A percentile compares a stretch with the other conserved stretches of the same genome.
phyloP scores from a whole-genome alignment of 2,113 vertebrate genomes.

The Dipodomys spectabilis region DNA sequence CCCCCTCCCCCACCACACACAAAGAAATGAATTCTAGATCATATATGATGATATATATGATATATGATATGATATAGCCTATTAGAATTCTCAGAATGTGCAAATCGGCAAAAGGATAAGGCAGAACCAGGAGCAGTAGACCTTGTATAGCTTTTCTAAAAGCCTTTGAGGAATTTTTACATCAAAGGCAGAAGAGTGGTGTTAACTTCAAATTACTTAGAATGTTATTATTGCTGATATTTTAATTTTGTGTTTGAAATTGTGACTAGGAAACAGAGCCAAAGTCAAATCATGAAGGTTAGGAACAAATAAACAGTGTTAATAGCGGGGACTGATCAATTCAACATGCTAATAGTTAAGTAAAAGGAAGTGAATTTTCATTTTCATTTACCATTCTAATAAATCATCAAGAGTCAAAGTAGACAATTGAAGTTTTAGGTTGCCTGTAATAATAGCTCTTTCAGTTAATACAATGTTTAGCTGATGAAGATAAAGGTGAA shows the following conservation, averaged over 20 bases:
- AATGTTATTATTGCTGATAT: slow-evolving; percentile 9
- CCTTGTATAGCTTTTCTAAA: slow-evolving; percentile 21
- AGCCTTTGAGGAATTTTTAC: background rate
- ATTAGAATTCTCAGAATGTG: slow-evolving; percentile 1
- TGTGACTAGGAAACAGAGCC: slow-evolving; percentile 18
- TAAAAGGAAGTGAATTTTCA: background rate
- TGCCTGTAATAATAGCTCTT: slow-evolving; percentile 2
- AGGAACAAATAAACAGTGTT: background rate
- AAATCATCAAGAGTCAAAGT: slow-evolving; percentile 12
- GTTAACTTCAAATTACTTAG: background rate
- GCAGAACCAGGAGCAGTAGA: background rate
- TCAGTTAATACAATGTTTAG: slow-evolving; percentile 23
- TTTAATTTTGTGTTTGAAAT: slow-evolving; percentile 32
- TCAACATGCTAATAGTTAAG: slow-evolving; percentile 12
- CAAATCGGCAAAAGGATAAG: background rate
- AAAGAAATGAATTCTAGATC: background rate
- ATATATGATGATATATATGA: background rate
- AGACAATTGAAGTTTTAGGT: slow-evolving; percentile 1
- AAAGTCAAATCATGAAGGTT: slow-evolving; percentile 42
- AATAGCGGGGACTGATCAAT: background rate
- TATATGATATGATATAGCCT: background rate
- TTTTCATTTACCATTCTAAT: background rate
- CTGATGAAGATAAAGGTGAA: slow-evolving; percentile 36
- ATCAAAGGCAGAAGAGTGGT: slow-evolving; percentile 2
- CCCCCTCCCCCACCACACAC: too few species aligned